Percentiles rank a stretch among this genome's conserved stretches.
Conservation (phyloP, 1,140 invertebrate genomes). For the Pissodes strobi region DNA sequence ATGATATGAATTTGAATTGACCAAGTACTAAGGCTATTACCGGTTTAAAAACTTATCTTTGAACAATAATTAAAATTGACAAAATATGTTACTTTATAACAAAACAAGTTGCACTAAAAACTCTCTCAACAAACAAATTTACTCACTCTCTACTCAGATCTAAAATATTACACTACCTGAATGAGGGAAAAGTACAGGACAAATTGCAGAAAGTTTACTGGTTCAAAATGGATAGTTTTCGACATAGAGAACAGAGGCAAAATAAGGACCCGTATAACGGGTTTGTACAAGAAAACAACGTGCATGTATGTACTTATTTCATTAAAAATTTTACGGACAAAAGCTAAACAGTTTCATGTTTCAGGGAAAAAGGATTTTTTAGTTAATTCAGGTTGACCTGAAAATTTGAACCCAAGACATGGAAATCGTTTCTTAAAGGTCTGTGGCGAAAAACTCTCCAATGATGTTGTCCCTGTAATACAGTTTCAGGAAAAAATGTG, state of each 20-base stretch:
- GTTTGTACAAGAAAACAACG: not conserved
- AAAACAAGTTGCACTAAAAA: no score
- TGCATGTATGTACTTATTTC: not conserved
- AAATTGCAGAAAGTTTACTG: not conserved
- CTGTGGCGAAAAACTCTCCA: not conserved
- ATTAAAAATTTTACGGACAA: not conserved
- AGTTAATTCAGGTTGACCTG: not conserved
- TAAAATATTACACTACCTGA: not conserved
- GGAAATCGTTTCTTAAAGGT: not conserved
- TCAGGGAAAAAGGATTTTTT: not conserved
- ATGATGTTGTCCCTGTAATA: not conserved
- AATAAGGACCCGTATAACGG: not conserved
- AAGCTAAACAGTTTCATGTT: not conserved
- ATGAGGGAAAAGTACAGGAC: not conserved
- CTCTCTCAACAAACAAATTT: no score
- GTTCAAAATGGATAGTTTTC: not conserved
- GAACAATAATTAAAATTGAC: no score
- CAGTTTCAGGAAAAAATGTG: not conserved
- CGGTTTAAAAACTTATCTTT: no score
- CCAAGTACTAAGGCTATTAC: no score
- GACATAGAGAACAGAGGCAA: not conserved
- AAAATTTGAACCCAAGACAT: not conserved
- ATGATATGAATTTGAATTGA: no score
- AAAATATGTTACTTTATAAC: no score
- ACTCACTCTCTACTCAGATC: no score